Evolutionary conservation across 1,140 invertebrate species (phyloP).

Genomic region (Ruditapes philippinarum): DNA sequence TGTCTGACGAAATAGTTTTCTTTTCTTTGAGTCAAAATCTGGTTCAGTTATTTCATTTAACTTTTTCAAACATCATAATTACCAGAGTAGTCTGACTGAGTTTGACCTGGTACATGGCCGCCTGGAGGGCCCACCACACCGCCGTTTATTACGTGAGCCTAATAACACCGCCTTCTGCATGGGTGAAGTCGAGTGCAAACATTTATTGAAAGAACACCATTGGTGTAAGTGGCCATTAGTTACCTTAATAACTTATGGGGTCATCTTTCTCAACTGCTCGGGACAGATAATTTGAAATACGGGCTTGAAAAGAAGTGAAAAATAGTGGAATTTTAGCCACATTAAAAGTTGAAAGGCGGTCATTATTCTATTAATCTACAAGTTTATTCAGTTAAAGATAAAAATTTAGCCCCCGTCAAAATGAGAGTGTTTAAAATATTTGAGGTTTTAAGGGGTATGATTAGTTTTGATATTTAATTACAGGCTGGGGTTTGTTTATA

Average conservation of each 20-base stretch:
- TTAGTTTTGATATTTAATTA: conserved; percentile 22
- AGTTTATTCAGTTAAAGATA: conserved; percentile 32
- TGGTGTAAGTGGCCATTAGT: conserved; percentile 28
- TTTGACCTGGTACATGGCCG: too few species aligned
- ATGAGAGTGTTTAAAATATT: conserved; percentile 40
- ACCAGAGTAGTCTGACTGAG: not conserved
- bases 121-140: not conserved
- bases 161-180: conserved; percentile 17
- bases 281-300: conserved; percentile 60
- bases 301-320: conserved; percentile 34
- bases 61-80: not conserved
- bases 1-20: too few species aligned
- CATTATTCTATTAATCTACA: conserved; percentile 61
- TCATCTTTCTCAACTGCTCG: conserved; percentile 49
- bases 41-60: not conserved
- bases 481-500: conserved; percentile 29
- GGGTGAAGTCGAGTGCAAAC: conserved; percentile 1
- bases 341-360: conserved; percentile 53
- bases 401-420: conserved; percentile 36
- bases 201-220: conserved; percentile 36
- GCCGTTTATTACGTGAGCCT: conserved; percentile 29
- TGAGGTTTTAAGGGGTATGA: conserved; percentile 49
- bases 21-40: too few species aligned
- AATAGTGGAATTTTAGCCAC: conserved; percentile 17
- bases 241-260: conserved; percentile 41